Percentiles rank a stretch among this genome's conserved stretches.
Evolutionary conservation across 2,797 vertebrate genomes (phyloP).

Genomic region (Trichosurus vulpecula): DNA sequence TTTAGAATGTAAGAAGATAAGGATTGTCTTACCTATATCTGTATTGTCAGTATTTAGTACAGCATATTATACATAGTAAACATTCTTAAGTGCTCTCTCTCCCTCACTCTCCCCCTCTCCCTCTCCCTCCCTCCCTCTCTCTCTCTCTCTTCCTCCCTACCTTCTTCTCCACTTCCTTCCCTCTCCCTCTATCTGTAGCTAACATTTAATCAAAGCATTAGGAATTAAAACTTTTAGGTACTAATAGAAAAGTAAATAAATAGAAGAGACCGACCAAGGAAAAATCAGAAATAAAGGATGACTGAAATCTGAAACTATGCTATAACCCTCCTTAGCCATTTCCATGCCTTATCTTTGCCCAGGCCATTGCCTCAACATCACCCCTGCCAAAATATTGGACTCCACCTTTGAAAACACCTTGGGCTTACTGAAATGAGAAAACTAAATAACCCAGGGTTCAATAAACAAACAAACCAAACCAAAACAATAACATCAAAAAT

Average conservation of each 20-base stretch:
- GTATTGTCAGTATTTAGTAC: neutral
- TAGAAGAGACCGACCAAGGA: neutral
- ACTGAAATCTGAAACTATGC: neutral
- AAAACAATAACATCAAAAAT: too few species aligned
- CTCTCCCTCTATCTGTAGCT: neutral
- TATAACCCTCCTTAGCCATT: neutral
- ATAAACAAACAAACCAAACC: too few species aligned
- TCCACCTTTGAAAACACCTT: too few species aligned
- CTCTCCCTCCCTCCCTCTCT: neutral
- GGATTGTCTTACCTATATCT: neutral
- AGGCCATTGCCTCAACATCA: too few species aligned
- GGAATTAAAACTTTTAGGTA: neutral
- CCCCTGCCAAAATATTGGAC: too few species aligned
- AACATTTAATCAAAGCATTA: neutral
- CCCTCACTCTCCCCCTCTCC: neutral
- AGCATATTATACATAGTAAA: neutral
- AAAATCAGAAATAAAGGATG: neutral
- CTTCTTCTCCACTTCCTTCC: neutral
- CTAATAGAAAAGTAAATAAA: neutral
- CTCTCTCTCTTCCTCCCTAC: accelerated
- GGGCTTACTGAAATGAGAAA: too few species aligned
- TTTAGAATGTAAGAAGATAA: neutral
- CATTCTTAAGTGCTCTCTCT: neutral
- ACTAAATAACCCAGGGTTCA: too few species aligned
- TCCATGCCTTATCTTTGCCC: too few species aligned